phyloP scores from a whole-genome alignment of 2,888 invertebrate species.

The Cordilura impudica region DNA sequence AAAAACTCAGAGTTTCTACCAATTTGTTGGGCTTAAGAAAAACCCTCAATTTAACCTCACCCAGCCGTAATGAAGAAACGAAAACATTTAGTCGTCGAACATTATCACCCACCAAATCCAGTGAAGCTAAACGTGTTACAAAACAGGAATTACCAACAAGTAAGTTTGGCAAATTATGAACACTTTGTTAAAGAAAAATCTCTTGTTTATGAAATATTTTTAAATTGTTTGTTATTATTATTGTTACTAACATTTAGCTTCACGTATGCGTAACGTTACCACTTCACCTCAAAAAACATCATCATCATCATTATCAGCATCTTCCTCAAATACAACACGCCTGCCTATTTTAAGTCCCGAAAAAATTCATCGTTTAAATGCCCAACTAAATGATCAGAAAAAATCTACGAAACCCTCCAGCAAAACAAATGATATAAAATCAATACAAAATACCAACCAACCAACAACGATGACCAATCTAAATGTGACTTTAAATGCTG shows the following conservation, averaged over 20 bases:
- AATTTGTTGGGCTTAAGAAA: constrained; percentile 57
- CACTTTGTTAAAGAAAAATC: not conserved
- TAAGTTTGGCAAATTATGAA: constrained; percentile 32
- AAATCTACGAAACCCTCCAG: constrained; percentile 66
- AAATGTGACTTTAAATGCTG: constrained; percentile 1
- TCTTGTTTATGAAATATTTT: not conserved
- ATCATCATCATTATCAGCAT: constrained; percentile 23
- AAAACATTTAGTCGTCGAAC: constrained; percentile 58
- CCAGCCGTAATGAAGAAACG: constrained; percentile 39
- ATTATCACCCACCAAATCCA: constrained; percentile 63
- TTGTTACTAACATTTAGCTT: constrained; percentile 35
- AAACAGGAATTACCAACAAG: constrained; percentile 62
- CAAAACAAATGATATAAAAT: constrained; percentile 25
- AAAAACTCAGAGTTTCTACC: constrained; percentile 38
- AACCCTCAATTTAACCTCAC: constrained; percentile 42
- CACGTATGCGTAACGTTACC: constrained; percentile 55
- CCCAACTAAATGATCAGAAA: constrained; percentile 73
- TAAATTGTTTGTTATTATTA: constrained; percentile 1
- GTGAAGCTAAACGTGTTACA: constrained; percentile 62
- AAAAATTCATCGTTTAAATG: constrained; percentile 74
- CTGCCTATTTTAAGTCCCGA: constrained; percentile 76
- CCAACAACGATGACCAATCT: not conserved
- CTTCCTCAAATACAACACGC: constrained; percentile 66
- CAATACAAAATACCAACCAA: constrained; percentile 33
- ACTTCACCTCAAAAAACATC: constrained; percentile 35